Base-by-base conservation (phyloP, 1,140 invertebrate genomes). In the Aricia agestis region DNA sequence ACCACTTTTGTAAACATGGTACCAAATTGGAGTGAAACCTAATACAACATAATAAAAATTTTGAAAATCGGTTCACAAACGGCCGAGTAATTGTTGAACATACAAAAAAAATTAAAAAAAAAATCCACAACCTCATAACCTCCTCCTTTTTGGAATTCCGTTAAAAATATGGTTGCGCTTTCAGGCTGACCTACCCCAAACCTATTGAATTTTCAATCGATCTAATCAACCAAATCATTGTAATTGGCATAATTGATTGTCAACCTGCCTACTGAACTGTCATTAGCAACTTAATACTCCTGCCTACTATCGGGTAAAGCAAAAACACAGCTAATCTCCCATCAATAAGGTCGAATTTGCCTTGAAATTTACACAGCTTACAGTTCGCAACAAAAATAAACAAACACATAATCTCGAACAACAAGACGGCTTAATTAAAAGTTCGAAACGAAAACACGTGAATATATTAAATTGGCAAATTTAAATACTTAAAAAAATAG, bases 381-480 rank as follows among this genome's bases (percentile, higher is more conserved):
- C 73, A 77, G 74, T 81, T 77, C 79, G 78, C 77, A 72, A 81
- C 76, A 79, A 80, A 63, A 83, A 80, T 74, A 79, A 82, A 82
- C 78, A 84, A 77, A 82, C 69, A 80, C 81, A 82, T 82, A 83
- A 83, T 82, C 81, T 82, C 74, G 77, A 74, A 75, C 80, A 83
- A 82, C 82, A 81, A 83, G 81, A 84, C 74, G 75, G 72, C 79
- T 83, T 82, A 85, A 84, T 86, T 86, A 86, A 83, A 79, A 80
- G 74, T 75, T 71, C 68, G 74, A 76, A 79, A 73, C 72, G 73
- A 69, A 77, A 71, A 72, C 72, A 77, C 31, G 71, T 71, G 72
- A 72, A 72, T 78, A 72, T 66, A 74, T 78, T 74, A 67, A 75
- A 73, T 74, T 74, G 66, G 66, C 17, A 41, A 52, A 67, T 19